Percentiles rank a stretch among this genome's conserved stretches.
These are phyloP conservation scores for Chinchilla lanigera DNA, from an alignment of 2,113 vertebrate genomes.

Conservation along the genomic window DNA sequence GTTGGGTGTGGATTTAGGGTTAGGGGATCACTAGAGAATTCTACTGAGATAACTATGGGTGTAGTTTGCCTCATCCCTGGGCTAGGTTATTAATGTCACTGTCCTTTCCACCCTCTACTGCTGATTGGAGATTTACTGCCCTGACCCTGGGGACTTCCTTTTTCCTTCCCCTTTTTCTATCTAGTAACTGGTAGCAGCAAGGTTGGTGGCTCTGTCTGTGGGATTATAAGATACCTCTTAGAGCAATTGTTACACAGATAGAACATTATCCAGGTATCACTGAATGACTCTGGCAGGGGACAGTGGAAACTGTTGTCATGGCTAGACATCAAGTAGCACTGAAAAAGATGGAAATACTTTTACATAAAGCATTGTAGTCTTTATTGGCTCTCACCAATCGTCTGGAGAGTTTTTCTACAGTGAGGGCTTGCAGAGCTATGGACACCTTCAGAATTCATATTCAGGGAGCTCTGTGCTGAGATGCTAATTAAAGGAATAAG, in stretches of 20 bases:
- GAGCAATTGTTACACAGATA: neutral
- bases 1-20: neutral
- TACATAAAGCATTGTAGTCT: conserved; percentile 52
- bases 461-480: conserved; percentile 66
- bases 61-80: neutral
- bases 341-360: neutral
- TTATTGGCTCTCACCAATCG: conserved; percentile 20
- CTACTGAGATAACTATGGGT: neutral
- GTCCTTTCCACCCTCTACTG: neutral
- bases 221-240: neutral
- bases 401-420: conserved; percentile 9
- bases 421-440: conserved; percentile 4
- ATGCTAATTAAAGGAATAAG: conserved; percentile 35
- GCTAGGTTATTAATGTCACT: neutral
- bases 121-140: neutral
- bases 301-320: neutral
- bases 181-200: neutral
- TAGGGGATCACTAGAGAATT: neutral
- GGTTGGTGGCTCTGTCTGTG: neutral
- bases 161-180: neutral
- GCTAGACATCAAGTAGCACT: neutral
- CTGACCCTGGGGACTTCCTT: neutral
- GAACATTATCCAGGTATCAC: neutral
- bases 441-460: conserved; percentile 26
- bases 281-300: neutral